Evolutionary conservation across 2,888 invertebrate genomes (phyloP).

Genomic region (Drosophila anomelani): DNA sequence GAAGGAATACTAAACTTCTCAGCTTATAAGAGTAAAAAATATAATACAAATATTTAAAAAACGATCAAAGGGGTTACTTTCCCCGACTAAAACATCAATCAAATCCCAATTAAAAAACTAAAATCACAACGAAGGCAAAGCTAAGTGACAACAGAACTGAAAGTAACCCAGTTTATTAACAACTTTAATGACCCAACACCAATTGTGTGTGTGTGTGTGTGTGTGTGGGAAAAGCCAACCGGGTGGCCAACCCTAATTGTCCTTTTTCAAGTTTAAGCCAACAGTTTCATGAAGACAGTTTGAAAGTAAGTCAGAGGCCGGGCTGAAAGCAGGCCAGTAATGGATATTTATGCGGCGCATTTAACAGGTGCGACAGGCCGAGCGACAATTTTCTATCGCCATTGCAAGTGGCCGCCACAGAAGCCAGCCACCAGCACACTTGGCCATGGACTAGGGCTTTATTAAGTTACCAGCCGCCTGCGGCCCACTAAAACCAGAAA

Average conservation of each 20-base stretch:
- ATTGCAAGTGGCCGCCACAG: constrained; percentile 25
- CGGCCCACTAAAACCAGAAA: constrained; percentile 12
- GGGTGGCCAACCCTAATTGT: neutral
- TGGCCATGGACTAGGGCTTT: constrained; percentile 43
- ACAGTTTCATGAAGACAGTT: constrained; percentile 45
- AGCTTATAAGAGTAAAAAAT: neutral
- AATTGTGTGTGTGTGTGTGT: neutral
- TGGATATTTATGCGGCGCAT: constrained; percentile 66
- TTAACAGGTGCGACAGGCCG: constrained; percentile 54
- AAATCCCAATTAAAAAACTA: constrained; percentile 8
- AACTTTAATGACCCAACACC: constrained; percentile 2
- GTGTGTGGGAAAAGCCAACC: neutral
- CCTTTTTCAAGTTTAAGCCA: constrained; percentile 39
- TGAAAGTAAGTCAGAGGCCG: constrained; percentile 26
- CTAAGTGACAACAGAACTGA: neutral
- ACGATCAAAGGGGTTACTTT: constrained; percentile 1
- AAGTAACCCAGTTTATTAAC: constrained; percentile 2
- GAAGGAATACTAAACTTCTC: neutral
- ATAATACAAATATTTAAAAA: neutral
- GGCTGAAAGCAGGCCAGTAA: constrained; percentile 27
- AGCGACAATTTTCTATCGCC: constrained; percentile 33
- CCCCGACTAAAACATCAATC: neutral
- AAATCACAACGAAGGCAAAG: constrained; percentile 6
- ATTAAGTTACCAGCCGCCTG: constrained; percentile 44
- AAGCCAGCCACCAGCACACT: constrained; percentile 22